Conservation (phyloP, 2,113 vertebrate species). For the Sinocyclocheilus anophthalmus region DNA sequence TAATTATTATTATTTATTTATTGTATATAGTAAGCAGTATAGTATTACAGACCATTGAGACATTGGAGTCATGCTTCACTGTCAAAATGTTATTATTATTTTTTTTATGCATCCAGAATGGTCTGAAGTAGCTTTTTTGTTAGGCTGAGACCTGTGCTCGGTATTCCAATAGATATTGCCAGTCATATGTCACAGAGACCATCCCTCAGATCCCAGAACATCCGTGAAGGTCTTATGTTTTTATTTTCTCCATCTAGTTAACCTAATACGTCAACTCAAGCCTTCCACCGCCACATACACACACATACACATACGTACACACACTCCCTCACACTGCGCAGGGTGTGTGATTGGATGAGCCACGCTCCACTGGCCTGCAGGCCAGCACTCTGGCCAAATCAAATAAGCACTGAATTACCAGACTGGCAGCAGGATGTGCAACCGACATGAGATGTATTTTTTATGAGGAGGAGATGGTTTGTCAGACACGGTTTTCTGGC, state of each 20-base stretch:
- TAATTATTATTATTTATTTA: too few species aligned
- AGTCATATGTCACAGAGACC: background rate
- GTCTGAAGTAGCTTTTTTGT: background rate
- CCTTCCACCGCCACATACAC: background rate
- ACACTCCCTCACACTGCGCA: background rate
- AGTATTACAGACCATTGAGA: background rate
- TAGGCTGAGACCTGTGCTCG: background rate
- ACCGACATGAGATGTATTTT: conserved; percentile 7
- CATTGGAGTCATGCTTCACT: background rate
- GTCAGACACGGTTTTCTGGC: background rate
- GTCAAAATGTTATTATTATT: background rate
- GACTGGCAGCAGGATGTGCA: conserved; percentile 1
- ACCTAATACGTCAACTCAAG: background rate
- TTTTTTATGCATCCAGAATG: background rate
- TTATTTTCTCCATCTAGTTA: conserved; percentile 19
- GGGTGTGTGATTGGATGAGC: conserved; percentile 9
- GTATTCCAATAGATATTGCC: background rate
- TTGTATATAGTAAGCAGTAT: background rate
- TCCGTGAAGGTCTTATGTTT: background rate
- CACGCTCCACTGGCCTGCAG: conserved; percentile 16
- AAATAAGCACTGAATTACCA: conserved; percentile 38
- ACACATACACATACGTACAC: background rate
- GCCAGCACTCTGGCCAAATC: conserved; percentile 28
- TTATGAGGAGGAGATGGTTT: conserved; percentile 35
- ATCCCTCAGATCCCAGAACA: conserved; percentile 6